A percentile compares a stretch with the other conserved stretches of the same genome.
Conservation (phyloP, 2,888 invertebrate genomes). For the Rhopalosiphum nymphaeae region DNA sequence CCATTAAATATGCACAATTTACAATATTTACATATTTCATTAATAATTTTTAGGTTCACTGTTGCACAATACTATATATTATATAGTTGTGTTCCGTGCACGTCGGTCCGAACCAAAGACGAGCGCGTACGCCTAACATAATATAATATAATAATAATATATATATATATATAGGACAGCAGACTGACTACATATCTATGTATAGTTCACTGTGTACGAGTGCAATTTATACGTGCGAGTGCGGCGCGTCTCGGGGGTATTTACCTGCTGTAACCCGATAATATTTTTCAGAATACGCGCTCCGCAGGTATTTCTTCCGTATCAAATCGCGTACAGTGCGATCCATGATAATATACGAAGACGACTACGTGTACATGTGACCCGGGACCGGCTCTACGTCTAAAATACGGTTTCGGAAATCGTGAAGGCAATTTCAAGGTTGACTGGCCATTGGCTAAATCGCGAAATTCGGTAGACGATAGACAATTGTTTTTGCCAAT, state of each 20-base stretch:
- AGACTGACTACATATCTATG: not conserved
- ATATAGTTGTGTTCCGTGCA: not conserved
- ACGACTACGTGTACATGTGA: conserved; percentile 6
- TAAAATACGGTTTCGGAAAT: conserved; percentile 21
- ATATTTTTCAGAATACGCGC: not conserved
- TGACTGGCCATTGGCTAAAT: conserved; percentile 17
- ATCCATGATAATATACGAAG: not conserved
- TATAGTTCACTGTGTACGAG: not conserved
- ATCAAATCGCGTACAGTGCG: conserved; percentile 7
- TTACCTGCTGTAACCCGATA: not conserved
- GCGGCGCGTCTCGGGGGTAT: not conserved
- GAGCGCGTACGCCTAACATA: not conserved
- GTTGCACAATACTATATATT: not conserved
- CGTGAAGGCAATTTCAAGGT: conserved; percentile 35
- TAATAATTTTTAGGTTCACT: no score
- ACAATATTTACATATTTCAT: no score
- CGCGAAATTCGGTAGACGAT: not conserved
- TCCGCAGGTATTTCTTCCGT: not conserved
- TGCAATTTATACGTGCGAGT: not conserved
- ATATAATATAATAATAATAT: not conserved
- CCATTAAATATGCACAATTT: no score
- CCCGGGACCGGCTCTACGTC: not conserved
- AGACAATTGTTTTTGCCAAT: conserved; percentile 20
- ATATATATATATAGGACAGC: not conserved
- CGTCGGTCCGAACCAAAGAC: not conserved